phyloP scores from a whole-genome alignment of 2,888 invertebrate genomes.

The Helicoverpa assulta region DNA sequence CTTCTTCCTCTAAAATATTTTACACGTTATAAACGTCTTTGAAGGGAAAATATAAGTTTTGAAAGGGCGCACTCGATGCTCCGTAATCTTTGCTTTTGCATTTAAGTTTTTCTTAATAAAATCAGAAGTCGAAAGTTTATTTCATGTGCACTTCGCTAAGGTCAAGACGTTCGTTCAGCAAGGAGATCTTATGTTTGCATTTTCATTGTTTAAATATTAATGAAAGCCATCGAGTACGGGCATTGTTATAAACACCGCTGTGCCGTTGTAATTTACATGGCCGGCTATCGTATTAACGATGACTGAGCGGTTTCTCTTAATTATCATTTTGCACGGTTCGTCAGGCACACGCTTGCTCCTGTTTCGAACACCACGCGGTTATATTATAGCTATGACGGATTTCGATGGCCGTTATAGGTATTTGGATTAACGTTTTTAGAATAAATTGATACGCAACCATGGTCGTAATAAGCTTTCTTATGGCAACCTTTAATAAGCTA shows the following conservation, averaged over 20 bases:
- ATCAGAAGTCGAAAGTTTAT: conserved; percentile 23
- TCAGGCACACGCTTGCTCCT: conserved; percentile 81
- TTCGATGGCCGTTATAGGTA: conserved; percentile 24
- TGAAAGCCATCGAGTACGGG: conserved; percentile 81
- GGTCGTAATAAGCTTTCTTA: no score
- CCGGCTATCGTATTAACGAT: conserved; percentile 88
- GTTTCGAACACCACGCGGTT: conserved; percentile 62
- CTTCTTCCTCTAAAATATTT: conserved; percentile 61
- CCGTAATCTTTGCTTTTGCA: conserved; percentile 31
- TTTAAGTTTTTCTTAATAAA: conserved; percentile 63
- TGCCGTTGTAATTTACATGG: conserved; percentile 83
- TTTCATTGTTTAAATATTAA: conserved; percentile 82
- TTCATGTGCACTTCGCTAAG: conserved; percentile 25
- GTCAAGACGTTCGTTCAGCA: conserved; percentile 45
- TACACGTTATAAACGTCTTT: conserved; percentile 61
- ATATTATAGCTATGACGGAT: conserved; percentile 35
- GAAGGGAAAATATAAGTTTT: conserved; percentile 30
- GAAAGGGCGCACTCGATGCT: conserved; percentile 29
- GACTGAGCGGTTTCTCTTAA: conserved; percentile 90
- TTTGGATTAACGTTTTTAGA: conserved; percentile 2
- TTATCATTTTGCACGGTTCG: conserved; percentile 90
- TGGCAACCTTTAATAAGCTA: neutral
- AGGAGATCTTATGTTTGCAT: conserved; percentile 63
- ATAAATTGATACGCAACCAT: no score
- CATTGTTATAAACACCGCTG: conserved; percentile 82